Conservation (phyloP, 2,888 invertebrate species). For the Spodoptera exigua region DNA sequence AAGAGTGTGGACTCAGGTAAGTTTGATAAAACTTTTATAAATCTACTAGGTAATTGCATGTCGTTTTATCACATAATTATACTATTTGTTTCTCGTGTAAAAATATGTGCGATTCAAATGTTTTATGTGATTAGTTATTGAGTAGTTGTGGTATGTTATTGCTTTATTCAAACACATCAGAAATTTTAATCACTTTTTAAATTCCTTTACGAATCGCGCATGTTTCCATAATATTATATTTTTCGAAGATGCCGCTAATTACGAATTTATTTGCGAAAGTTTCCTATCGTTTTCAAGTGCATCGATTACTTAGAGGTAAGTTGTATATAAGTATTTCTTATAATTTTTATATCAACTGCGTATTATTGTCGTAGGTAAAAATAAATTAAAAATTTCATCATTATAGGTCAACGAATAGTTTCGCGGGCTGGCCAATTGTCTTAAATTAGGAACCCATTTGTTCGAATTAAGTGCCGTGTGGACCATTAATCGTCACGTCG, state of each 20-base stretch:
- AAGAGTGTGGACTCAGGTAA: conserved; percentile 74
- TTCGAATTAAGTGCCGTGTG: conserved; percentile 73
- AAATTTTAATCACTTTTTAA: no score
- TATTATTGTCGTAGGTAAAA: conserved; percentile 15
- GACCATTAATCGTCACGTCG: conserved; percentile 72
- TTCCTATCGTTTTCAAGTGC: no score
- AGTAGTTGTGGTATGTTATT: no score
- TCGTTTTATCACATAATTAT: conserved; percentile 12
- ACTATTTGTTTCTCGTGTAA: conserved; percentile 2
- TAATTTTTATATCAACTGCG: no score
- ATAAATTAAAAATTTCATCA: conserved; percentile 66
- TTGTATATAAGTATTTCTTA: no score
- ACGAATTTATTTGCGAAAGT: conserved; percentile 8
- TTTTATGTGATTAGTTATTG: no score
- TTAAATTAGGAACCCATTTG: conserved; percentile 83
- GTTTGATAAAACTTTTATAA: conserved; percentile 53
- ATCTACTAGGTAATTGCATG: conserved; percentile 14
- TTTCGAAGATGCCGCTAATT: conserved; percentile 32
- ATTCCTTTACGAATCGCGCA: no score
- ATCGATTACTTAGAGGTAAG: no score
- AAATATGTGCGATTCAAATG: no score
- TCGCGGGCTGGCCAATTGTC: conserved; percentile 75
- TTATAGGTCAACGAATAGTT: conserved; percentile 63
- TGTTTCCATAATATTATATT: neutral
- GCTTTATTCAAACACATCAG: no score